These are phyloP conservation scores for Polypterus senegalus DNA, from an alignment of 2,113 vertebrate genomes.

Conservation along the genomic window DNA sequence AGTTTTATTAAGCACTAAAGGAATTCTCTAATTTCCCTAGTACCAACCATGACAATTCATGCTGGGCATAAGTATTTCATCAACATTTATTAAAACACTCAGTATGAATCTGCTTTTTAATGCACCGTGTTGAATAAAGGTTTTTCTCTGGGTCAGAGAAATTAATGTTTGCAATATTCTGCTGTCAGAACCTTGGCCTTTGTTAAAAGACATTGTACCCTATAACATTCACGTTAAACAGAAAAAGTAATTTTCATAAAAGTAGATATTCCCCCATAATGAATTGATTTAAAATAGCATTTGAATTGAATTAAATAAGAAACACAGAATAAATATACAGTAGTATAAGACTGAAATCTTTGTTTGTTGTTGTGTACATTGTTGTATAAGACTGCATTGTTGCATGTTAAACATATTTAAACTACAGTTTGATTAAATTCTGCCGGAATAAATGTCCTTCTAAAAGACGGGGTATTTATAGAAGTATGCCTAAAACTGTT, in stretches of 20 bases:
- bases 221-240: conserved; percentile 76
- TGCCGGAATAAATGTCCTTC: no score
- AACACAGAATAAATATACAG: conserved; percentile 46
- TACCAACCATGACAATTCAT: neutral
- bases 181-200: no score
- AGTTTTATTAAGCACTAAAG: no score
- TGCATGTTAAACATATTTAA: no score
- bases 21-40: neutral
- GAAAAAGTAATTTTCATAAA: conserved; percentile 60
- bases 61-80: neutral
- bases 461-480: no score
- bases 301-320: conserved; percentile 67
- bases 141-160: neutral
- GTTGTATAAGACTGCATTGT: no score
- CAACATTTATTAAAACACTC: neutral
- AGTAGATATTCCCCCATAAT: conserved; percentile 72
- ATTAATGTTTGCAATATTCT: neutral
- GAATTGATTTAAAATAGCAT: conserved; percentile 70
- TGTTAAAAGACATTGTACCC: conserved; percentile 61
- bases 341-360: no score
- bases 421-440: no score
- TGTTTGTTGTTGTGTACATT: no score
- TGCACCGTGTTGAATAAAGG: neutral
- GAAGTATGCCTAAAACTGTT: no score
- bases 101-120: neutral